phyloP scores from a whole-genome alignment of 2,888 invertebrate species.

The Automeris io region DNA sequence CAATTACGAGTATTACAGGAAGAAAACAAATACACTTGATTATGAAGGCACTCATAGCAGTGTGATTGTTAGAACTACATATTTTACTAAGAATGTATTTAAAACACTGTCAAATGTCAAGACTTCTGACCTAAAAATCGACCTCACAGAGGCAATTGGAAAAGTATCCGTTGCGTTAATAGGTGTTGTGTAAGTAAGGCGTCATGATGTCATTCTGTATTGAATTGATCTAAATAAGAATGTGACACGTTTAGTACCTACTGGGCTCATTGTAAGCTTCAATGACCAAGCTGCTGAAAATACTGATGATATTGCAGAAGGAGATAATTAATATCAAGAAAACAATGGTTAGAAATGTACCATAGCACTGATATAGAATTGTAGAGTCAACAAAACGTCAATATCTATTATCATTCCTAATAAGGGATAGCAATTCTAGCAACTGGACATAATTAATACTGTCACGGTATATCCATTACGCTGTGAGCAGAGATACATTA shows the following conservation, averaged over 20 bases:
- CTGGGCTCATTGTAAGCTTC: conserved; percentile 5
- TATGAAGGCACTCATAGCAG: no score
- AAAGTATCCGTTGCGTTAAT: conserved; percentile 27
- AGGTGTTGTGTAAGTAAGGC: conserved; percentile 33
- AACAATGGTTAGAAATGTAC: no score
- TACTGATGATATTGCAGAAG: neutral
- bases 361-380: no score
- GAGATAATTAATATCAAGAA: neutral
- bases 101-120: conserved; percentile 3
- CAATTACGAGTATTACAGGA: no score
- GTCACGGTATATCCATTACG: no score
- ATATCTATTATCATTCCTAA: no score
- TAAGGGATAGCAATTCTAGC: no score
- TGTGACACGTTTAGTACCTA: conserved; percentile 27
- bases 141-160: conserved; percentile 31
- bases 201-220: conserved; percentile 37
- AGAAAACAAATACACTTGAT: no score
- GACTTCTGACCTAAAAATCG: conserved; percentile 20
- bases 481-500: no score
- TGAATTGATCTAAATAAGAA: conserved; percentile 46
- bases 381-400: no score
- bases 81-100: neutral
- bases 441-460: no score
- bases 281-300: neutral
- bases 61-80: no score